Conservation (phyloP, 2,113 vertebrate species). For the Asarcornis scutulata region DNA sequence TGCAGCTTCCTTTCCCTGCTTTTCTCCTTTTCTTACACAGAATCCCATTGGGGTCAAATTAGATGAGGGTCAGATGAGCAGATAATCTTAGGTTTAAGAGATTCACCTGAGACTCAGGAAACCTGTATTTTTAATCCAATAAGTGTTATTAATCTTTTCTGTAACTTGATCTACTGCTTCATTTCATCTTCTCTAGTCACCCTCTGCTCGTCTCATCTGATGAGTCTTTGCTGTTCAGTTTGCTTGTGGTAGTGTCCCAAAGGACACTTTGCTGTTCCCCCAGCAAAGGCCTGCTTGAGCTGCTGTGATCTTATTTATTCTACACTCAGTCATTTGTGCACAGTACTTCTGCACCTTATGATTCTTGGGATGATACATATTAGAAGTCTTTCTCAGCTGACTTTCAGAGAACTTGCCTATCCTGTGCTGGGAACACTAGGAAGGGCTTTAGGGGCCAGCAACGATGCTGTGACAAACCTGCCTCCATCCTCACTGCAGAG, state of each 20-base stretch:
- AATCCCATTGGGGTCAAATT: neutral
- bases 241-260: neutral
- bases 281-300: neutral
- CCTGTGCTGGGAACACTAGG: neutral
- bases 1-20: neutral
- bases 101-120: neutral
- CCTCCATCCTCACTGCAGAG: neutral
- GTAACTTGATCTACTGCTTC: neutral
- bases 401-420: neutral
- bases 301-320: neutral
- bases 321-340: neutral
- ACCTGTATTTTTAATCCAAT: neutral
- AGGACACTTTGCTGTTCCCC: neutral
- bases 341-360: neutral
- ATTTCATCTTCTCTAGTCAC: neutral
- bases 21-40: neutral
- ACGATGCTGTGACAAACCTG: rapidly evolving
- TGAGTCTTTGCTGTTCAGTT: neutral
- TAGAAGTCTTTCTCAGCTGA: neutral
- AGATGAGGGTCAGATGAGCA: neutral
- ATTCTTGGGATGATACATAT: neutral
- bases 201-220: neutral
- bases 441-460: neutral
- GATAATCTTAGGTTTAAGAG: neutral
- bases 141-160: neutral